Conservation (phyloP, 1,140 invertebrate genomes). For the Dysdera silvatica region DNA sequence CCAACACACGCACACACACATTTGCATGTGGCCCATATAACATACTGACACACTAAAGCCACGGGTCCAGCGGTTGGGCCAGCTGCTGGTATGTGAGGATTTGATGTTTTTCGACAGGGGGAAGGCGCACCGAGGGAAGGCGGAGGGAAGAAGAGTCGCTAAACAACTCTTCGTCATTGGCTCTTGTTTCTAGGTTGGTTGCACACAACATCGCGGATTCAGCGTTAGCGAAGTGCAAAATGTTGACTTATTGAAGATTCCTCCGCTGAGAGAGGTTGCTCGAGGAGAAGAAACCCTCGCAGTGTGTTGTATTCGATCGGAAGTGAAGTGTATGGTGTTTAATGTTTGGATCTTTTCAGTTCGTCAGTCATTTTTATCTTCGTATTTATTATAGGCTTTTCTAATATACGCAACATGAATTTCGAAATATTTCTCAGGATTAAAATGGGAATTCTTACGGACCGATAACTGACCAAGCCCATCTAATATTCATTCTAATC, state of each 20-base stretch:
- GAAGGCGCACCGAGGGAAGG: not conserved
- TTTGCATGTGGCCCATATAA: not conserved
- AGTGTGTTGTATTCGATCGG: not conserved
- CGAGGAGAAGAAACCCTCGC: not conserved
- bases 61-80: not conserved
- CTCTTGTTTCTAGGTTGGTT: constrained; percentile 26
- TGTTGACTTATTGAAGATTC: no score
- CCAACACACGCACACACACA: not conserved
- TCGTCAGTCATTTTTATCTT: not conserved
- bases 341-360: not conserved
- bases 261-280: not conserved
- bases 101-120: not conserved
- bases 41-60: constrained; percentile 8
- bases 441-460: no score
- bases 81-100: not conserved
- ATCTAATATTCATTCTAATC: no score
- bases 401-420: no score
- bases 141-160: not conserved
- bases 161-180: constrained; percentile 9
- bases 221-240: constrained; percentile 13
- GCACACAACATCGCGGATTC: constrained; percentile 21
- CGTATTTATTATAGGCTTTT: no score
- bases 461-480: no score
- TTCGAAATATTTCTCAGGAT: no score
- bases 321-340: not conserved